A percentile compares a stretch with the other conserved stretches of the same genome.
phyloP scores from a whole-genome alignment of 2,888 invertebrate species.

The Lacanobia wlatinum region DNA sequence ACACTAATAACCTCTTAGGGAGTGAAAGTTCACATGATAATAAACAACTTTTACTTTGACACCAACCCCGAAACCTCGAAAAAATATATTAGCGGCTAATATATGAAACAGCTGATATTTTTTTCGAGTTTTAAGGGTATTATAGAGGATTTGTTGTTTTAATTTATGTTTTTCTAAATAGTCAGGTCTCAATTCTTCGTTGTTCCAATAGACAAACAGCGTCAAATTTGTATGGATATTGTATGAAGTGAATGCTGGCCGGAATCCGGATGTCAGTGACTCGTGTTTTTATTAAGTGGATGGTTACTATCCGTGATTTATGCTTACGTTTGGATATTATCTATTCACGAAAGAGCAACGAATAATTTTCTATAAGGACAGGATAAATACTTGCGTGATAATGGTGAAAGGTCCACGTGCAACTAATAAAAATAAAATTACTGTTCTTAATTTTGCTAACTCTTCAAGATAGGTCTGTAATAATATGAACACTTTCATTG shows the following conservation, averaged over 20 bases:
- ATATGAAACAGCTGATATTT: too few species aligned
- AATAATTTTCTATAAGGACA: background rate
- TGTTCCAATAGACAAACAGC: background rate
- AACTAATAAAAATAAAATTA: background rate
- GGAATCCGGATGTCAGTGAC: slow-evolving; percentile 1
- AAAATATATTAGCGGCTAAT: too few species aligned
- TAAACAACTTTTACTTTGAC: too few species aligned
- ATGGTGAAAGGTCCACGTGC: slow-evolving; percentile 8
- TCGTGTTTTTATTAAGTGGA: slow-evolving; percentile 17
- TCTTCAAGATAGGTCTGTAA: background rate
- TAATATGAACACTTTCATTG: too few species aligned
- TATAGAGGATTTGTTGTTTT: background rate
- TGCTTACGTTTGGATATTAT: background rate
- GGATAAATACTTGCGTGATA: slow-evolving; percentile 3
- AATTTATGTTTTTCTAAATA: background rate
- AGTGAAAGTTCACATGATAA: too few species aligned
- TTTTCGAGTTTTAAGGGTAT: too few species aligned
- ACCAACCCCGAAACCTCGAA: too few species aligned
- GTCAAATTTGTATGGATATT: background rate
- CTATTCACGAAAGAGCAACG: slow-evolving; percentile 8
- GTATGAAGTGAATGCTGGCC: background rate
- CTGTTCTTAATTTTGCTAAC: background rate
- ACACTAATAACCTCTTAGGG: too few species aligned
- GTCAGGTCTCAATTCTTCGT: background rate
- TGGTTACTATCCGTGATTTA: background rate